phyloP scores from a whole-genome alignment of 2,888 invertebrate genomes.

The Malacosoma neustria region DNA sequence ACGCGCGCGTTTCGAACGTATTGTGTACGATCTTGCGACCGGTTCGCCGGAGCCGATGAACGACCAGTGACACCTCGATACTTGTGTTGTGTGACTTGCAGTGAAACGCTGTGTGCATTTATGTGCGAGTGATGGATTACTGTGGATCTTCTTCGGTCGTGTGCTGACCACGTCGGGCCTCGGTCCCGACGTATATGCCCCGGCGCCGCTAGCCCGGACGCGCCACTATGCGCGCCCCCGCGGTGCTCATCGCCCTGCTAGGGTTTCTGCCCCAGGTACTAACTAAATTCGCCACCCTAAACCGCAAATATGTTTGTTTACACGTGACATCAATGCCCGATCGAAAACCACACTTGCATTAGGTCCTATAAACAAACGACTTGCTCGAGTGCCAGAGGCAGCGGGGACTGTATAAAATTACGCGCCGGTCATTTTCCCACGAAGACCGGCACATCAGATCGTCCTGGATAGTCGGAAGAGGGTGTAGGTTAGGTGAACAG shows the following conservation, averaged over 20 bases:
- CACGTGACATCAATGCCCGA: constrained; percentile 29
- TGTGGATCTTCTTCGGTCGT: constrained; percentile 46
- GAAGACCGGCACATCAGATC: constrained; percentile 40
- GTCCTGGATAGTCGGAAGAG: constrained; percentile 66
- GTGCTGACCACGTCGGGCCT: constrained; percentile 58
- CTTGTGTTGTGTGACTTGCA: constrained; percentile 69
- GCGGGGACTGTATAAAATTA: constrained; percentile 19
- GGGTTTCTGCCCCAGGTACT: constrained; percentile 74
- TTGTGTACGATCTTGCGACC: constrained; percentile 65
- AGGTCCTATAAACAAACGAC: constrained; percentile 30
- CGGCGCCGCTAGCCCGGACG: constrained; percentile 69
- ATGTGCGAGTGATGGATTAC: constrained; percentile 71
- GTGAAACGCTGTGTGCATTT: constrained; percentile 66
- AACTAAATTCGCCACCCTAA: constrained; percentile 51
- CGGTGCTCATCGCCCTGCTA: constrained; percentile 72
- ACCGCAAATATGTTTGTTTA: constrained; percentile 60
- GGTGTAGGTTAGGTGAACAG: constrained; percentile 43
- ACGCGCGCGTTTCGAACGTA: constrained; percentile 71
- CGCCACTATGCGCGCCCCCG: constrained; percentile 72
- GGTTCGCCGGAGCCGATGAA: constrained; percentile 63
- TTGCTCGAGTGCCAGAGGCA: constrained; percentile 23
- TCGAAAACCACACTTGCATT: constrained; percentile 29
- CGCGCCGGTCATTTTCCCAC: constrained; percentile 66
- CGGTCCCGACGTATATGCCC: constrained; percentile 59
- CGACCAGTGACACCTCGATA: constrained; percentile 64